Evolutionary conservation across 1,140 invertebrate species (phyloP).

Genomic region (Micrasema minimum): DNA sequence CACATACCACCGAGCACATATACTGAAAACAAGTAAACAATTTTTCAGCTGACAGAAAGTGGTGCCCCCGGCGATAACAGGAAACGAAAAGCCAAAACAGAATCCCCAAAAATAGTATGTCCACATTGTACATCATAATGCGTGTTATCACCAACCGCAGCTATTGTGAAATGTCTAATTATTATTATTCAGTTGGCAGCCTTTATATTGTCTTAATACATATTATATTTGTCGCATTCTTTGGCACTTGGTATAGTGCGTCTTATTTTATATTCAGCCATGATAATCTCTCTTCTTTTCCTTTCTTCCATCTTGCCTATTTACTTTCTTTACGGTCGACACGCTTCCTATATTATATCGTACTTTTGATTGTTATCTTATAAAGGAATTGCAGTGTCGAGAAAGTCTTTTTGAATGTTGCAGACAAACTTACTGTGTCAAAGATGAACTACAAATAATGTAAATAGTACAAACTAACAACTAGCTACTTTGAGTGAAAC

Average conservation of each 20-base stretch:
- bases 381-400: background rate
- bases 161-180: constrained; percentile 32
- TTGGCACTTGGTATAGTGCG: background rate
- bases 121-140: background rate
- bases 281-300: constrained; percentile 20
- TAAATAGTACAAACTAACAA: no score
- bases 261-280: constrained; percentile 14
- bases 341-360: constrained; percentile 2
- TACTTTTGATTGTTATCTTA: background rate
- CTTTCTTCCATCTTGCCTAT: background rate
- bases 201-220: constrained; percentile 10
- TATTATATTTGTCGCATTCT: constrained; percentile 21
- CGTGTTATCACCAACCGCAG: background rate
- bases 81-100: constrained; percentile 22
- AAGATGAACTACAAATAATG: no score
- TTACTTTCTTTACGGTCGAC: background rate
- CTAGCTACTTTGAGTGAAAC: no score
- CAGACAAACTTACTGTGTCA: no score
- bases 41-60: constrained; percentile 33
- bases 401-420: constrained; percentile 7
- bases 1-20: background rate
- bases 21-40: constrained; percentile 1
- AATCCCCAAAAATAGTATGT: constrained; percentile 39
- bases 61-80: constrained; percentile 24
- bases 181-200: constrained; percentile 21